Evolutionary conservation across 2,113 vertebrate species (phyloP).

Genomic region (Hyperopisus bebe): DNA sequence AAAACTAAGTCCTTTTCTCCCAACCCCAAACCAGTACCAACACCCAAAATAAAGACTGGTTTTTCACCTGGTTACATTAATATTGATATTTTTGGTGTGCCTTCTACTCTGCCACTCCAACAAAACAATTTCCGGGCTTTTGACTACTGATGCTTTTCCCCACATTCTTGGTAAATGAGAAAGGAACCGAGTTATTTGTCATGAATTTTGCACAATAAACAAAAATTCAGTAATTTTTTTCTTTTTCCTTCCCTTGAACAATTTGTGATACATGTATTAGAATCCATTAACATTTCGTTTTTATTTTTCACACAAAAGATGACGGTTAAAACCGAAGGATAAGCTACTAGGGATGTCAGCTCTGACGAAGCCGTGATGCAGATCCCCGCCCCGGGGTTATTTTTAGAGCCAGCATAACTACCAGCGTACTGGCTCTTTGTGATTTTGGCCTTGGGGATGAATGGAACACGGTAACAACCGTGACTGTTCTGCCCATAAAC

Average conservation of each 20-base stretch:
- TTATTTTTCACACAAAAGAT: not conserved
- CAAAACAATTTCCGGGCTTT: not conserved
- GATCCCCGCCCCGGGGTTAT: constrained; percentile 3
- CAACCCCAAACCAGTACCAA: too few relatives aligned
- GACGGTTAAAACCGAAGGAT: not conserved
- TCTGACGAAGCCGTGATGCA: not conserved
- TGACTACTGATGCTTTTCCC: not conserved
- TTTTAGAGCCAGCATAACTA: constrained; percentile 17
- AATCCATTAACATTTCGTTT: not conserved
- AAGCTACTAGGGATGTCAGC: not conserved
- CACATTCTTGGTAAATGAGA: not conserved
- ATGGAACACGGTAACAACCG: constrained; percentile 10
- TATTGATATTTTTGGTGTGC: not conserved
- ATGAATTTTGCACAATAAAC: not conserved
- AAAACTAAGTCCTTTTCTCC: too few relatives aligned
- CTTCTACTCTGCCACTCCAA: not conserved
- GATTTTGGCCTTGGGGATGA: constrained; percentile 24
- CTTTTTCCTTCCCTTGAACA: not conserved
- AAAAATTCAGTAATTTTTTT: not conserved
- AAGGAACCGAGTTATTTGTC: not conserved
- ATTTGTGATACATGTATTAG: not conserved
- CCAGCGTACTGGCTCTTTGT: constrained; percentile 4
- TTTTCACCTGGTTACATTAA: not conserved
- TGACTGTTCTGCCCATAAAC: constrained; percentile 16
- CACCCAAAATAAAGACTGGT: too few relatives aligned